Evolutionary conservation across 2,888 invertebrate species (phyloP), one percentile per base, ranked within the genome.

Genomic region (Steromphala cineraria): DNA sequence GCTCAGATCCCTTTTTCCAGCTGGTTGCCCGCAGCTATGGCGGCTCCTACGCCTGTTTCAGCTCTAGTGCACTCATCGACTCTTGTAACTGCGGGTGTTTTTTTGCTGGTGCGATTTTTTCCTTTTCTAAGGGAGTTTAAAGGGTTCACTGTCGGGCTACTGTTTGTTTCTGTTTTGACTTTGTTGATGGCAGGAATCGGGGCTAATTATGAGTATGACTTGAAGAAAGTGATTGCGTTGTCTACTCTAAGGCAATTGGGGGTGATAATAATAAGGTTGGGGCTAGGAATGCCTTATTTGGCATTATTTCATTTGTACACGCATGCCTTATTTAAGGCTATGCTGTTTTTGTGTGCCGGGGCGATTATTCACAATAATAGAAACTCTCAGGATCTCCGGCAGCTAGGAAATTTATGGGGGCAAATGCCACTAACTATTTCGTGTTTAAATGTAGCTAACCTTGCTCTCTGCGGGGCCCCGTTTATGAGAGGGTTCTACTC

Each of bases 1-100:
- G 96, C 96, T 91, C 96, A 96, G 93, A 95, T 96, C 94, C 96
- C 96, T 74, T 97, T 96, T 95, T 96, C 96, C 84, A 95, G 96
- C 71, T 96, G 96, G 89, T 93, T 96, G 75, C 96, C 96, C 0
- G 95, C 95, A 0, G 96, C 96, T 67, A 96, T 96, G 93, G 96
- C 96, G 0, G 96, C 96, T 67, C 96, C 96, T 53, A 96, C 96
- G 0, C 96, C 96, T 13, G 95, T 96, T 80, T 96, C 96, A n/a
- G 95, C 96, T 82, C 95, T 96, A 94, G 96, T 96, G 86, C 96
- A 96, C 95, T 96, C 96, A 84, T 96, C 96, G 4, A 96, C 96
- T 84, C 95, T 96, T 92, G 96, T 96, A 0, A 96, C 96, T 15
- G 96, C 96, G 0, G 96, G 96, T 0, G 94, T 96, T 90, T 96